Percentiles rank a stretch among this genome's conserved stretches.
phyloP scores from a whole-genome alignment of 2,113 vertebrate species.

The Parus major region DNA sequence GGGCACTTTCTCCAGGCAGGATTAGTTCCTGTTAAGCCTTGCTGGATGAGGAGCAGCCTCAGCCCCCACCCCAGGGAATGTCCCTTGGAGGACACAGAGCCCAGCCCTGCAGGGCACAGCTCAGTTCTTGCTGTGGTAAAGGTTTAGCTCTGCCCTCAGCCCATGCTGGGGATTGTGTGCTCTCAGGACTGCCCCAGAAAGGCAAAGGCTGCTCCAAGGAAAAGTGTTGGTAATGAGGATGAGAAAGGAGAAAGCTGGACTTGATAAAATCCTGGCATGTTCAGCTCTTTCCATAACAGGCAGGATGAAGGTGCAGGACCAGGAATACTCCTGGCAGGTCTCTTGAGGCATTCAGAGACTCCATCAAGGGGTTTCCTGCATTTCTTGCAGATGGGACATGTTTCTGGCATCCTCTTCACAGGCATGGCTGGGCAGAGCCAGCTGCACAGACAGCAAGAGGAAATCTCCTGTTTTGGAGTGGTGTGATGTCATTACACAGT shows the following conservation, averaged over 20 bases:
- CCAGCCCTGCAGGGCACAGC: neutral
- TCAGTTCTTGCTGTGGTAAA: neutral
- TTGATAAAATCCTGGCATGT: neutral
- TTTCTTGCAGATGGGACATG: neutral
- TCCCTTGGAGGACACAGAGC: neutral
- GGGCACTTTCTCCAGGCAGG: neutral
- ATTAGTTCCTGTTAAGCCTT: neutral
- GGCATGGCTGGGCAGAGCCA: neutral
- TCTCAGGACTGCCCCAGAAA: neutral
- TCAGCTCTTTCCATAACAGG: neutral
- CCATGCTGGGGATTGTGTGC: neutral
- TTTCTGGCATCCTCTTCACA: neutral
- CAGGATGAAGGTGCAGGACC: neutral
- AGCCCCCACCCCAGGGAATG: neutral
- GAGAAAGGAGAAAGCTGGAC: neutral
- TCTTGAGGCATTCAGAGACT: neutral
- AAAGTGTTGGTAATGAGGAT: neutral
- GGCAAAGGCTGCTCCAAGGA: neutral
- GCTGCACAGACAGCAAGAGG: neutral
- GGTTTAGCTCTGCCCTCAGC: neutral
- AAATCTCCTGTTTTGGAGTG: neutral
- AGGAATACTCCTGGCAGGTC: neutral
- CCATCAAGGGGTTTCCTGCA: neutral
- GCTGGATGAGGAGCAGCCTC: neutral
- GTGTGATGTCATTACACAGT: neutral